Evolutionary conservation across 2,113 vertebrate species (phyloP).

Genomic region (Syngnathus typhle): DNA sequence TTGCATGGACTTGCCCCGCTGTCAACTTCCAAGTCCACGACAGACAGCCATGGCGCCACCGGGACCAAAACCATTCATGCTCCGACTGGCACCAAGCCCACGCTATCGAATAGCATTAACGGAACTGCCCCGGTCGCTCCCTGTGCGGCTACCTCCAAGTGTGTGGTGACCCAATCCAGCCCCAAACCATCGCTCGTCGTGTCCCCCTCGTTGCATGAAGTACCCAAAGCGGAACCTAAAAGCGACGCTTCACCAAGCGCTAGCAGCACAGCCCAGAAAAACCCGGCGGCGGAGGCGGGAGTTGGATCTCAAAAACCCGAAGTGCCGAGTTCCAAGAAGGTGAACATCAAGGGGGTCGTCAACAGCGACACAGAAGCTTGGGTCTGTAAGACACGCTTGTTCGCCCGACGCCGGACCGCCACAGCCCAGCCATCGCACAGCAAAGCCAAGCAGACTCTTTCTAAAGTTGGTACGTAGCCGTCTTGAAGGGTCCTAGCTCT

Average conservation of each 20-base stretch:
- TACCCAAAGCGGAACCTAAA: background rate
- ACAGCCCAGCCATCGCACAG: background rate
- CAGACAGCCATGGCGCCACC: too few species aligned
- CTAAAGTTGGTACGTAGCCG: constrained; percentile 37
- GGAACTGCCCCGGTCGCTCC: background rate
- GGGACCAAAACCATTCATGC: background rate
- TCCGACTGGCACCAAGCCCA: background rate
- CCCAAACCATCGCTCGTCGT: background rate
- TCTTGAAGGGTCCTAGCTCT: background rate
- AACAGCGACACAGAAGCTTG: background rate
- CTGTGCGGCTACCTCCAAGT: background rate
- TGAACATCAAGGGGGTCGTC: background rate
- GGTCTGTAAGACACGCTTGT: background rate
- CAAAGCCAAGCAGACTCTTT: background rate
- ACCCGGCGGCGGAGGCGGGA: background rate
- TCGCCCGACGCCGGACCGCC: background rate
- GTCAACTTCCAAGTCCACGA: too few species aligned
- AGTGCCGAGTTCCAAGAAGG: background rate
- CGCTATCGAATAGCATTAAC: too few species aligned
- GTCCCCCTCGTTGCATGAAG: background rate
- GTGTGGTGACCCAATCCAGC: background rate
- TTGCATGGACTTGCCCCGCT: too few species aligned
- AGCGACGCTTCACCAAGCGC: background rate
- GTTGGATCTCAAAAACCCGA: background rate
- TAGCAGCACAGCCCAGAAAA: background rate